Evolutionary conservation across 2,113 vertebrate genomes (phyloP).

Genomic region (Corythornis vintsioides): DNA sequence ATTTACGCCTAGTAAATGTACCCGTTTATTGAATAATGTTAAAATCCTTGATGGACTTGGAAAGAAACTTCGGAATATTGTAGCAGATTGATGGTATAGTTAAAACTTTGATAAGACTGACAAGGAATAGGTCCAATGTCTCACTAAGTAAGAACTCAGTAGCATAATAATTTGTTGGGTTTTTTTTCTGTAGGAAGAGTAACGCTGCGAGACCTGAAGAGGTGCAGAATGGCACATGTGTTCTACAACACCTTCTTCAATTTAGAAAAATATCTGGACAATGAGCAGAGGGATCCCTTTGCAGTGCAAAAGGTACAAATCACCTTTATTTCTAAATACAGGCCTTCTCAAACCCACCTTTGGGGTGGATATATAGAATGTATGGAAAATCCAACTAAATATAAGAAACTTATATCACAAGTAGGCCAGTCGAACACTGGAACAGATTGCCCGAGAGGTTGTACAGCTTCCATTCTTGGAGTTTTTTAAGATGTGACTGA

Average conservation of each 20-base stretch:
- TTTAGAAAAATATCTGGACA: conserved; percentile 98
- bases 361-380: not conserved
- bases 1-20: not conserved
- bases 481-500: not conserved
- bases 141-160: not conserved
- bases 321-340: not conserved
- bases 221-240: conserved; percentile 94
- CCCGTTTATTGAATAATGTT: not conserved
- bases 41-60: not conserved
- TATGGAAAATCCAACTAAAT: not conserved
- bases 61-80: not conserved
- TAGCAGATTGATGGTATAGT: not conserved
- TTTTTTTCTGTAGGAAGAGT: conserved; percentile 84
- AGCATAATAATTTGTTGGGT: not conserved
- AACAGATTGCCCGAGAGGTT: not conserved
- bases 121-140: not conserved
- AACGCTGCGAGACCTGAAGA: conserved; percentile 92
- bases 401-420: not conserved
- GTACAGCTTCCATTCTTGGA: not conserved
- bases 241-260: conserved; percentile 99
- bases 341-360: not conserved
- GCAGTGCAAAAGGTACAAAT: conserved; percentile 93
- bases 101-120: not conserved
- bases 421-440: not conserved
- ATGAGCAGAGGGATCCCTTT: conserved; percentile 98